Conservation (phyloP, 2,113 vertebrate species). For the Eolophus roseicapilla region DNA sequence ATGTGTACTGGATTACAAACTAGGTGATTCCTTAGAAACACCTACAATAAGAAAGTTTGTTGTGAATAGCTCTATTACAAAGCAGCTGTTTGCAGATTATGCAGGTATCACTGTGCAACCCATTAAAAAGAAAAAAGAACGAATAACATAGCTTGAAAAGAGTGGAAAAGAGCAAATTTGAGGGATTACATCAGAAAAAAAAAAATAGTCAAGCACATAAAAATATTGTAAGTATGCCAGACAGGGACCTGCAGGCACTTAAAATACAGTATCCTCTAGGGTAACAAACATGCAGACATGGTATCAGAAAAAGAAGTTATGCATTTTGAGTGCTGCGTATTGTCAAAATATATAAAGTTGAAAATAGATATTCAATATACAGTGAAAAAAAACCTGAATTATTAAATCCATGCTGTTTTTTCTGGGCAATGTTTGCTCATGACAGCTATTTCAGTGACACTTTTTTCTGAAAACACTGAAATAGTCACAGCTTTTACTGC, state of each 20-base stretch:
- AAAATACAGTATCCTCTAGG: neutral
- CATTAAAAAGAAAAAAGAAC: neutral
- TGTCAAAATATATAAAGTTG: neutral
- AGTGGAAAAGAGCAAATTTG: neutral
- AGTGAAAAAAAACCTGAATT: neutral
- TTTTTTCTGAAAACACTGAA: neutral
- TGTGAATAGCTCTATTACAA: neutral
- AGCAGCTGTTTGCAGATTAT: neutral
- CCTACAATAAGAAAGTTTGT: neutral
- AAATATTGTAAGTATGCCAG: neutral
- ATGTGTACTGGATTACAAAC: neutral
- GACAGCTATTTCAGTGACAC: neutral
- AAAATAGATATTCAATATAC: neutral
- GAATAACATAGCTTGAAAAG: neutral
- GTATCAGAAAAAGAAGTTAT: neutral
- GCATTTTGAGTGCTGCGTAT: neutral
- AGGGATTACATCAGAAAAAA: neutral
- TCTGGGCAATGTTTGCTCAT: neutral
- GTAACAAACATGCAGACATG: neutral
- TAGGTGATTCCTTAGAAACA: constrained; percentile 15
- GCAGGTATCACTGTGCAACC: neutral
- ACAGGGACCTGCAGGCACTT: neutral
- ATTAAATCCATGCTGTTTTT: neutral
- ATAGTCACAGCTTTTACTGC: neutral
- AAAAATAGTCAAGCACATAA: neutral